Evolutionary conservation across 2,797 vertebrate species (phyloP).

Genomic region (Argya squamiceps): DNA sequence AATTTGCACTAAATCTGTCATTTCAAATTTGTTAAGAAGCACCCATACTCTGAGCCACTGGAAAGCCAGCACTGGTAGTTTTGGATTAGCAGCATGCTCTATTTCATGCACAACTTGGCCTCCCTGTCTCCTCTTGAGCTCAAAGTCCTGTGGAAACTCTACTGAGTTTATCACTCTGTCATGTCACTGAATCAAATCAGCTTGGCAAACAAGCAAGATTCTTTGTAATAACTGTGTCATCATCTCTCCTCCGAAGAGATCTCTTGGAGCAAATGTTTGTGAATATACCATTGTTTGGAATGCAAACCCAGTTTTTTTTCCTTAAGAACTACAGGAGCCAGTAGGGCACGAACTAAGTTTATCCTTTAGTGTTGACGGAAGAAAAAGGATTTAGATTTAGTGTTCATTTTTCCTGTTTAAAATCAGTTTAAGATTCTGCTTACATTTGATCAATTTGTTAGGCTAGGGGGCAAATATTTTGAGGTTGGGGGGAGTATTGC

Average conservation of each 20-base stretch:
- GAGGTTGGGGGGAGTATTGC: background rate
- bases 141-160: background rate
- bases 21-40: background rate
- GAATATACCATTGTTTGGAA: background rate
- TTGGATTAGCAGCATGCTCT: background rate
- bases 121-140: background rate
- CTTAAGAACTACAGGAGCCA: background rate
- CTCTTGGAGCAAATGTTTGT: background rate
- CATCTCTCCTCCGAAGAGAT: background rate
- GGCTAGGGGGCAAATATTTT: background rate
- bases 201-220: background rate
- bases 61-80: background rate
- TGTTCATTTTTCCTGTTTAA: background rate
- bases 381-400: background rate
- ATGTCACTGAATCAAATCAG: background rate
- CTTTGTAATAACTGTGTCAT: background rate
- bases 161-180: background rate
- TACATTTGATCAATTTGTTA: background rate
- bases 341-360: background rate
- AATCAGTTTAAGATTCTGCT: background rate
- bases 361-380: background rate
- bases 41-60: background rate
- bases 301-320: background rate
- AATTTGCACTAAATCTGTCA: background rate
- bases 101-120: background rate